Base-by-base conservation (phyloP, 2,888 invertebrate genomes). In the Cryptosula pallasiana region DNA sequence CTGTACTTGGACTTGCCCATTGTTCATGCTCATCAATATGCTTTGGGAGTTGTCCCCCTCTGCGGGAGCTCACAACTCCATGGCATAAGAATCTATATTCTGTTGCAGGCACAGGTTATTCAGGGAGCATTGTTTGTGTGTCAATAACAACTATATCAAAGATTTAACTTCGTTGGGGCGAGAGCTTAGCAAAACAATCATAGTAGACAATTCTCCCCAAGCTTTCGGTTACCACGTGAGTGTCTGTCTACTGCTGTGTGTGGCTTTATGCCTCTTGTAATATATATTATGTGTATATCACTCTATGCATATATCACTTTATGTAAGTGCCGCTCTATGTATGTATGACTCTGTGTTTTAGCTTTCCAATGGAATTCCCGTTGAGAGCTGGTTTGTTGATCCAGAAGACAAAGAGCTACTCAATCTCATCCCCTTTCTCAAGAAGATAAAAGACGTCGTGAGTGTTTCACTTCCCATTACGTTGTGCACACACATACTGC, bases 341-440 rank as follows among this genome's bases (percentile, higher is more conserved):
- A n/a, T n/a, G n/a, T n/a, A n/a, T n/a, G n/a, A n/a, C n/a, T n/a
- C n/a, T n/a, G 20, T 20, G 75, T 87, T 87, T 74, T 88, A 94
- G 90, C 85, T 95, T 73, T 94, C 95, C 86, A 96, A 96, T 86
- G 96, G 96, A 34, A 95, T 96, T 77, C 96, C 96, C 0, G 96
- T 97, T 77, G 95, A 95, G 87, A 94, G 94, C 85, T 96, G 96
- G 96, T 97, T 95, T 86, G 90, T 92, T 77, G 95, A 95, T 86
- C 89, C 91, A 81, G 89, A 89, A 71, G 96, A 96, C 86, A 90
- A 90, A 54, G 96, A 96, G 82, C 88, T 97, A 72, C 89, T 95
- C 79, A 95, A 95, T 82, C 86, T 96, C 77, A 86, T 96, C 85
- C 95, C 95, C 36, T 95, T 96, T 87, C 87, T 97, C 77, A 94